Percentiles rank a stretch among this genome's conserved stretches.
These are phyloP conservation scores for Caenorhabditis inopinata DNA, from an alignment of 1,140 invertebrate species.

Conservation along the genomic window DNA sequence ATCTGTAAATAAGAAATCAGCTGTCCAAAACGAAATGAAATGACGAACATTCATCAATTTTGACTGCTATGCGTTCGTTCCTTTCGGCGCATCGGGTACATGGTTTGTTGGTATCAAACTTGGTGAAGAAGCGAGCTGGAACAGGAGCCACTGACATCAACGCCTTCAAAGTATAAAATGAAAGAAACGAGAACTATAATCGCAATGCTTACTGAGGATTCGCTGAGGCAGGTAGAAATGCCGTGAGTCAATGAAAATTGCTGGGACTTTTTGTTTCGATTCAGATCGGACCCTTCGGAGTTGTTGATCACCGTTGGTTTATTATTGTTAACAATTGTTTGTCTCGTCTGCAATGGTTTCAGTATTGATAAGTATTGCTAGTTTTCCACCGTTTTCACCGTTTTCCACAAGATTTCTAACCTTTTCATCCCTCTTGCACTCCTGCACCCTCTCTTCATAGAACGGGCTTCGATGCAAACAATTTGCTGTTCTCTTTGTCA, in stretches of 20 bases:
- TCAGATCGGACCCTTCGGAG: not conserved
- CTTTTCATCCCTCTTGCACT: constrained; percentile 17
- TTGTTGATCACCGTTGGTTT: not conserved
- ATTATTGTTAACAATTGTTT: constrained; percentile 22
- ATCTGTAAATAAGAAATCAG: constrained; percentile 33
- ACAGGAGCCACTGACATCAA: constrained; percentile 48
- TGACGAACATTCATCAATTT: constrained; percentile 45
- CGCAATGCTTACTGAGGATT: not conserved
- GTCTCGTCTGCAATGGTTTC: constrained; percentile 7
- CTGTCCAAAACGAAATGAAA: not conserved
- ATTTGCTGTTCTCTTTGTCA: constrained; percentile 52
- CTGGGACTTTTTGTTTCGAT: constrained; percentile 14
- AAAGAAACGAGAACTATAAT: not conserved
- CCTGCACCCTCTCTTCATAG: not conserved
- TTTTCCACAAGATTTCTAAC: not conserved
- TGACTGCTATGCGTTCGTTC: constrained; percentile 44
- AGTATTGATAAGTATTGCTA: no score
- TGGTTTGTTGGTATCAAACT: constrained; percentile 49
- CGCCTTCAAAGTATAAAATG: constrained; percentile 31
- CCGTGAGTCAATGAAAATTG: constrained; percentile 35
- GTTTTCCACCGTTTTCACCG: no score
- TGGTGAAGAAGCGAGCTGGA: constrained; percentile 47
- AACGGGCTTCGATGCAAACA: constrained; percentile 29
- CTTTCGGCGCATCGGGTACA: constrained; percentile 41
- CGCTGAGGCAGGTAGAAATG: constrained; percentile 28